A percentile compares a stretch with the other conserved stretches of the same genome.
Conservation (phyloP, 2,888 invertebrate genomes). For the Trichogramma evanescens region DNA sequence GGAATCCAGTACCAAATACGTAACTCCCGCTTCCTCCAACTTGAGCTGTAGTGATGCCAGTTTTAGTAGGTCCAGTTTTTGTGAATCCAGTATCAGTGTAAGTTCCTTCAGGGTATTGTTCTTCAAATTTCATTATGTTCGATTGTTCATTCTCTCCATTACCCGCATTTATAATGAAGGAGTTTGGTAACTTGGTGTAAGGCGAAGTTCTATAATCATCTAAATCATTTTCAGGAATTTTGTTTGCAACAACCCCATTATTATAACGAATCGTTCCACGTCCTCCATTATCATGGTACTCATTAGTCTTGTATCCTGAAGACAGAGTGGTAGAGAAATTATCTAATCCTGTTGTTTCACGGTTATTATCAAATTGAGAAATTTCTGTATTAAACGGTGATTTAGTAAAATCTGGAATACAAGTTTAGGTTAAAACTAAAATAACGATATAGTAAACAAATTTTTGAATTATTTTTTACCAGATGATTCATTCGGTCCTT, state of each 20-base stretch:
- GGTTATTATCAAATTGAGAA: too few relatives aligned
- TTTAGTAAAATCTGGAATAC: too few relatives aligned
- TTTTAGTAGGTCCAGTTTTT: conserved; percentile 41
- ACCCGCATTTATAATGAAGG: conserved; percentile 36
- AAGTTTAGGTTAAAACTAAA: too few relatives aligned
- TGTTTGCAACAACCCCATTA: conserved; percentile 34
- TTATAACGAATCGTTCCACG: conserved; percentile 37
- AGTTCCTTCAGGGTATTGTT: conserved; percentile 10
- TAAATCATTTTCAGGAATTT: conserved; percentile 37
- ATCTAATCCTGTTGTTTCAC: conserved; percentile 6
- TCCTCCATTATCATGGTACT: conserved; percentile 37
- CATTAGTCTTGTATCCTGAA: conserved; percentile 34
- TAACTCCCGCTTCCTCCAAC: conserved; percentile 41
- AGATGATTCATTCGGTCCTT: not conserved
- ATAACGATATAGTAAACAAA: too few relatives aligned
- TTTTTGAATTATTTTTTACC: not conserved
- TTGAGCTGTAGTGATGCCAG: conserved; percentile 39
- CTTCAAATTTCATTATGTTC: conserved; percentile 9
- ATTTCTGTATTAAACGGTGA: too few relatives aligned
- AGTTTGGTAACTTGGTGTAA: conserved; percentile 37
- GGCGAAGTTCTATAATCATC: conserved; percentile 34
- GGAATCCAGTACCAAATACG: conserved; percentile 30
- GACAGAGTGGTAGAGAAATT: conserved; percentile 7
- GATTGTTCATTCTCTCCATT: conserved; percentile 25
- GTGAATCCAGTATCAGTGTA: conserved; percentile 37